Percentiles rank a stretch among this genome's conserved stretches.
phyloP scores from a whole-genome alignment of 1,140 invertebrate genomes.

The Mamestra configurata region DNA sequence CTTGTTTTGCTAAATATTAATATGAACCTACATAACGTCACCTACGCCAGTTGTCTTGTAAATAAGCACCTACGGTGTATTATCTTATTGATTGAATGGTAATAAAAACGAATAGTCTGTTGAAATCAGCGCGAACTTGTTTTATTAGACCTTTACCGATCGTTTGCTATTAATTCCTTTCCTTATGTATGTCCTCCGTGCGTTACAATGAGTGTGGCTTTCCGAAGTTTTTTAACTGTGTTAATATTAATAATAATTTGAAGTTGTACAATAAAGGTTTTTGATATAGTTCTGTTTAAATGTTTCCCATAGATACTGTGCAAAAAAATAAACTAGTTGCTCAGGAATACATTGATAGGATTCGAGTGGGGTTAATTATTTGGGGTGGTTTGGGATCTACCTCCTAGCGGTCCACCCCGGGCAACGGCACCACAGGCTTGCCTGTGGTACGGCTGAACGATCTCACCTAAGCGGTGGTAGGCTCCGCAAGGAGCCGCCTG shows the following conservation, averaged over 20 bases:
- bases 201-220: constrained; percentile 5
- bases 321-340: no score
- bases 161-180: constrained; percentile 7
- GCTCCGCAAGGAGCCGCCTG: no score
- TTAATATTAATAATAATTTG: constrained; percentile 53
- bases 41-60: constrained; percentile 78
- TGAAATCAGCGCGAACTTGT: constrained; percentile 75
- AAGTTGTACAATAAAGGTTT: constrained; percentile 59
- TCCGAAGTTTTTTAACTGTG: constrained; percentile 34
- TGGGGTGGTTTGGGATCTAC: no score
- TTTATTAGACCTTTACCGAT: constrained; percentile 58
- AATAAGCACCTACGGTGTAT: constrained; percentile 84
- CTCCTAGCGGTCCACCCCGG: no score
- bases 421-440: no score
- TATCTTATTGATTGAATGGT: constrained; percentile 82
- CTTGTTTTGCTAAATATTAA: constrained; percentile 60
- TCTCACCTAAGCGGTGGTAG: no score
- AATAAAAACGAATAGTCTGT: constrained; percentile 85
- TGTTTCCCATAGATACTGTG: background rate
- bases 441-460: no score
- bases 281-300: constrained; percentile 35
- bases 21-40: constrained; percentile 53
- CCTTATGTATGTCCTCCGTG: constrained; percentile 25
- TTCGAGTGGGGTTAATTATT: background rate
- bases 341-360: no score